phyloP scores from a whole-genome alignment of 2,888 invertebrate species.

The Drosophila recens region DNA sequence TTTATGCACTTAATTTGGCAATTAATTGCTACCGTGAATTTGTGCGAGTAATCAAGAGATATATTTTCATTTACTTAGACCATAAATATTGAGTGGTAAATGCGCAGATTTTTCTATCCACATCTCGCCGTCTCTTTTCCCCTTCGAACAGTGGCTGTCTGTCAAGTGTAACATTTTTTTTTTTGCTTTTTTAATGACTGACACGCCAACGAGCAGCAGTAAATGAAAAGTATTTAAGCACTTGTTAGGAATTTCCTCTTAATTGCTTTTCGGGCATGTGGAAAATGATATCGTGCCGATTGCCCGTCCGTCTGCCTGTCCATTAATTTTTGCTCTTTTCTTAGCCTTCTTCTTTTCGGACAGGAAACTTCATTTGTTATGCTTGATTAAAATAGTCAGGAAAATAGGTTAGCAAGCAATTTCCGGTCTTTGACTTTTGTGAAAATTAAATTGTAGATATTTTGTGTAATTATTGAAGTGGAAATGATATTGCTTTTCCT shows the following conservation, averaged over 20 bases:
- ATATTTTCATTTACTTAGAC: constrained; percentile 54
- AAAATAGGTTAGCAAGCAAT: constrained; percentile 35
- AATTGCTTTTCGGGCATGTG: constrained; percentile 66
- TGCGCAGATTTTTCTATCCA: constrained; percentile 43
- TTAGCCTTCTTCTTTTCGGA: constrained; percentile 3
- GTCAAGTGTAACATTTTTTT: constrained; percentile 60
- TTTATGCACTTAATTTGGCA: constrained; percentile 40
- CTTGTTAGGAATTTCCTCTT: constrained; percentile 56
- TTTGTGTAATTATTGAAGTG: constrained; percentile 2
- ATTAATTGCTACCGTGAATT: constrained; percentile 46
- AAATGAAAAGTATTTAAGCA: constrained; percentile 57
- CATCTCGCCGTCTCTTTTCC: not conserved
- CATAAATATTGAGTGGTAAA: constrained; percentile 51
- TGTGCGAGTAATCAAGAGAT: constrained; percentile 13
- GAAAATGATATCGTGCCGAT: constrained; percentile 48
- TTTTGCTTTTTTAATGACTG: constrained; percentile 45
- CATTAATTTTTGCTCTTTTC: not conserved
- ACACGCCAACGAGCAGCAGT: constrained; percentile 29
- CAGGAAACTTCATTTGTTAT: constrained; percentile 22
- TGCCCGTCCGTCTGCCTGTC: not conserved
- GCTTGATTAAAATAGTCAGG: constrained; percentile 24
- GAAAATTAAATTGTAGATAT: constrained; percentile 1
- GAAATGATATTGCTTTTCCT: constrained; percentile 6
- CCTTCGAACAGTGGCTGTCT: constrained; percentile 37
- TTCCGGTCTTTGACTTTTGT: constrained; percentile 30